These are phyloP conservation scores for Tichodroma muraria DNA, from an alignment of 2,113 vertebrate genomes.

Conservation along the genomic window DNA sequence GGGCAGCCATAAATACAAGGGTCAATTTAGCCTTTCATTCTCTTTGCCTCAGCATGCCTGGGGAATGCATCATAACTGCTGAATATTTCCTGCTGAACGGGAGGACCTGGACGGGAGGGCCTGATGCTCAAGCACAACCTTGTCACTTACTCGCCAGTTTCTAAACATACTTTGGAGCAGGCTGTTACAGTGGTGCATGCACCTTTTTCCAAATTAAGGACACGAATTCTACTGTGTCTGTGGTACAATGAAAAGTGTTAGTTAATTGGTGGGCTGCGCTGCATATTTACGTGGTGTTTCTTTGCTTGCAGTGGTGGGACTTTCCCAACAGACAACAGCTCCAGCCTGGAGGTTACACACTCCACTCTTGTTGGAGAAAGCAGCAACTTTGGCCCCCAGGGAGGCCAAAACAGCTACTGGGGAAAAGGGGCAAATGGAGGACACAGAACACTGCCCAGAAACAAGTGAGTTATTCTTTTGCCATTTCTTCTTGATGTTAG, in stretches of 20 bases:
- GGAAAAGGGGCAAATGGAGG: constrained; percentile 59
- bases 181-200: neutral
- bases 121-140: neutral
- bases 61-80: neutral
- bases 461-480: constrained; percentile 58
- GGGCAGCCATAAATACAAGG: neutral
- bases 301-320: constrained; percentile 55
- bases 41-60: neutral
- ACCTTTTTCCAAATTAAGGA: neutral
- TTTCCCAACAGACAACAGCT: constrained; percentile 50
- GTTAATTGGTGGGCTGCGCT: neutral
- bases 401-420: constrained; percentile 67
- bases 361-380: constrained; percentile 64
- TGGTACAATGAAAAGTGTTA: neutral
- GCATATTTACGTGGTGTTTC: neutral
- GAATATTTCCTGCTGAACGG: neutral
- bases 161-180: neutral
- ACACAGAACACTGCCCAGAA: constrained; percentile 58
- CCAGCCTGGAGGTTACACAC: constrained; percentile 38
- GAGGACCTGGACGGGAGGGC: neutral
- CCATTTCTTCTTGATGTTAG: neutral
- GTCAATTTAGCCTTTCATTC: neutral
- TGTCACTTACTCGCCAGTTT: neutral
- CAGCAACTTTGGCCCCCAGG: constrained; percentile 47
- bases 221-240: neutral